These are phyloP conservation scores for Aspiorhynchus laticeps DNA, from an alignment of 2,113 vertebrate genomes.

Conservation along the genomic window DNA sequence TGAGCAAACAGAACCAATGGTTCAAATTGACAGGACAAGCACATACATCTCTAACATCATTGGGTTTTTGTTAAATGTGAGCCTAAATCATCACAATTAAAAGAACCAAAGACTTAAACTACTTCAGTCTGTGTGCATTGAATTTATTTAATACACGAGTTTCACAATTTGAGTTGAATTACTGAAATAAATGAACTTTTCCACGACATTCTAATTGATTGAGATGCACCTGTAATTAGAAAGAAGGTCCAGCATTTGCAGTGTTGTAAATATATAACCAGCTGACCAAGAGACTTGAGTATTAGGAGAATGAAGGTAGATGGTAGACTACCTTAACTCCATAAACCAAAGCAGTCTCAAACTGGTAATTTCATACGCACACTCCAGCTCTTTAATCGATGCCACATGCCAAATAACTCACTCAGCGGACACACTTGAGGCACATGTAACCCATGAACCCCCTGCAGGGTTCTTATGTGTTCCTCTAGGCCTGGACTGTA, in stretches of 20 bases:
- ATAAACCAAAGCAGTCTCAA: not conserved
- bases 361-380: not conserved
- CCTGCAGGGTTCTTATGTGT: not conserved
- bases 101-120: too few species aligned
- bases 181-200: too few species aligned
- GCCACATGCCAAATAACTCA: slow-evolving; percentile 1
- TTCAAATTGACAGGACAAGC: not conserved
- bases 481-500: not conserved
- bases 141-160: too few species aligned
- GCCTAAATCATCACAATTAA: too few species aligned
- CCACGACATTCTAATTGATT: too few species aligned
- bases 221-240: too few species aligned
- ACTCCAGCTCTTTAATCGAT: not conserved
- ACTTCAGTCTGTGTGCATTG: too few species aligned
- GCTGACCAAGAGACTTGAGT: not conserved
- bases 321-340: too few species aligned
- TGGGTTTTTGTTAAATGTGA: too few species aligned
- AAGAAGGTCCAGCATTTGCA: slow-evolving; percentile 34
- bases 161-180: too few species aligned
- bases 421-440: not conserved
- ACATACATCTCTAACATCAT: not conserved
- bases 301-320: too few species aligned
- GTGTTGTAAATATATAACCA: not conserved
- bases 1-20: not conserved
- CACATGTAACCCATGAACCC: slow-evolving; percentile 9